A percentile compares a stretch with the other conserved stretches of the same genome.
Conservation (phyloP, 2,888 invertebrate species). For the Tridacna gigas region DNA sequence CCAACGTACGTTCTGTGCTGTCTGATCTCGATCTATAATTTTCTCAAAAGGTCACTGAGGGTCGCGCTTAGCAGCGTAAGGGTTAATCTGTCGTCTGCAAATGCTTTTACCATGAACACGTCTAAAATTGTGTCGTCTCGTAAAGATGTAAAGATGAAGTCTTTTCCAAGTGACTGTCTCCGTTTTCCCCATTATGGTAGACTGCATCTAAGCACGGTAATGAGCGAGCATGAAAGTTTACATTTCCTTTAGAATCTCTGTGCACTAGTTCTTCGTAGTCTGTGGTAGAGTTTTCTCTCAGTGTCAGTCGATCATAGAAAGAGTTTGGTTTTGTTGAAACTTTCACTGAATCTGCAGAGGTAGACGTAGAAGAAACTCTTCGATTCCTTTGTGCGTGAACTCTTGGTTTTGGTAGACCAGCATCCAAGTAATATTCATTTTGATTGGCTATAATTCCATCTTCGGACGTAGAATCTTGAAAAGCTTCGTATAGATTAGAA, state of each 20-base stretch:
- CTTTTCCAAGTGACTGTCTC: not conserved
- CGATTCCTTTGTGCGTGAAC: not conserved
- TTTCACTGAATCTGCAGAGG: not conserved
- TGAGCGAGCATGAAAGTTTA: not conserved
- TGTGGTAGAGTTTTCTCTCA: not conserved
- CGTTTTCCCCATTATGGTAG: not conserved
- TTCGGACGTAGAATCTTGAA: too few relatives aligned
- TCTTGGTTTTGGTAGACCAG: not conserved
- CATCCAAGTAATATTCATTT: conserved; percentile 15
- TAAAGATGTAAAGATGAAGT: too few relatives aligned
- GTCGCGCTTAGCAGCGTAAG: too few relatives aligned
- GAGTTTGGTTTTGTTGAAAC: not conserved
- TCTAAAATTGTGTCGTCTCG: too few relatives aligned
- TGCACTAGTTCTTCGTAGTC: conserved; percentile 8
- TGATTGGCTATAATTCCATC: not conserved
- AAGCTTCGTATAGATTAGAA: not conserved
- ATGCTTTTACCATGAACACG: too few relatives aligned
- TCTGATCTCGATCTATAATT: too few relatives aligned
- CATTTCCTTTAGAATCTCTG: not conserved
- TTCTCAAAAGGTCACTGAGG: too few relatives aligned
- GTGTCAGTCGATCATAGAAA: conserved; percentile 11
- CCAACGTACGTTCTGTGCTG: too few relatives aligned
- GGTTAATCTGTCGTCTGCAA: too few relatives aligned
- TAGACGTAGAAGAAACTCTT: not conserved
- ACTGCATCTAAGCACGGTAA: conserved; percentile 6